Conservation (phyloP, 2,113 vertebrate genomes). For the Oryctolagus cuniculus region DNA sequence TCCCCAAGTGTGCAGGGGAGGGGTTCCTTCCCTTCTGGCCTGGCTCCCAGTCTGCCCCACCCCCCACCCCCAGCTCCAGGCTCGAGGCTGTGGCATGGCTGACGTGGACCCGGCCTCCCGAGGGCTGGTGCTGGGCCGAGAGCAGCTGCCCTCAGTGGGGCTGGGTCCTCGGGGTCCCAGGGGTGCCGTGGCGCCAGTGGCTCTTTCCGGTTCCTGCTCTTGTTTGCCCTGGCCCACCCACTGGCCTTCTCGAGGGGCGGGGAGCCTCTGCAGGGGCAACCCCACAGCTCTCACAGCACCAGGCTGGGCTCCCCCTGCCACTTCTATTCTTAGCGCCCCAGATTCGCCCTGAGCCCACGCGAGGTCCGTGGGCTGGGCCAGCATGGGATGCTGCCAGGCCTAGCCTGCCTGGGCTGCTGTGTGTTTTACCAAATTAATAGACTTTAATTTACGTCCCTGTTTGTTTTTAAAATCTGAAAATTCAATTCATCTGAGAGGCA, state of each 20-base stretch:
- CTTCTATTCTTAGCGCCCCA: slow-evolving; percentile 37
- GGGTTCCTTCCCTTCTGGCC: too few species aligned
- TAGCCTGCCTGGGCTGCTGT: background rate
- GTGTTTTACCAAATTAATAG: background rate
- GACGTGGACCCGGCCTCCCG: too few species aligned
- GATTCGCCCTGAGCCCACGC: background rate
- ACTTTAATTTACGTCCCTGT: background rate
- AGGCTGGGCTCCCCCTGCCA: background rate
- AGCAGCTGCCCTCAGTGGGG: background rate
- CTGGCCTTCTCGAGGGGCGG: background rate
- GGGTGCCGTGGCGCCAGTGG: background rate
- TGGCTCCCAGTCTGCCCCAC: too few species aligned
- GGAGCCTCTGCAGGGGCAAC: too few species aligned
- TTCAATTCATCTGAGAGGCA: too few species aligned
- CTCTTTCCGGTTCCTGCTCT: background rate
- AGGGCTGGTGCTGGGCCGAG: background rate
- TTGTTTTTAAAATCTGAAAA: too few species aligned
- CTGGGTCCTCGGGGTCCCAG: background rate
- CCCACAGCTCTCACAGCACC: too few species aligned
- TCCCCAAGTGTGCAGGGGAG: too few species aligned
- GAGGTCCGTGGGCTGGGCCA: background rate
- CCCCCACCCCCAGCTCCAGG: too few species aligned
- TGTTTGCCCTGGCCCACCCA: background rate
- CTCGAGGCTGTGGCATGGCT: too few species aligned
- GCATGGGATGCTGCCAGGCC: background rate